Base-by-base conservation (phyloP, 2,888 invertebrate species). In the Chorisops tibialis region DNA sequence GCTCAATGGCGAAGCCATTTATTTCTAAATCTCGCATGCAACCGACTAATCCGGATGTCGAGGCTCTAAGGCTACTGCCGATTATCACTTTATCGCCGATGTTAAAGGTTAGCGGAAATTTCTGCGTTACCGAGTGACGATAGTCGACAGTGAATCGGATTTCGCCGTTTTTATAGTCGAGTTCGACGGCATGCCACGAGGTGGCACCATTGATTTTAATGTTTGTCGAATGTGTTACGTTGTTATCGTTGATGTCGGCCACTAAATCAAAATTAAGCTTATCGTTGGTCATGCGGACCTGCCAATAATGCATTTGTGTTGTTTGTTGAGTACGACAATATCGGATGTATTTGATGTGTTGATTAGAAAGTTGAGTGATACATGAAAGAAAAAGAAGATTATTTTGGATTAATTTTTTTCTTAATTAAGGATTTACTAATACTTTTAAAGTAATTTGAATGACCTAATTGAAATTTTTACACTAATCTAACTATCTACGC, bases 1-100 rank as follows among this genome's bases (percentile, higher is more conserved):
- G 90, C 73, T 95, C 93, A 67, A 94, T 85, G 54, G 86, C 80
- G 64, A 86, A 82, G 11, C 88, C 88, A 73, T 96, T 94, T 63
- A 96, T 89, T 74, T 86, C 84, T 64, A 96, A 88, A 71, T 93
- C 91, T 67, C 93, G 84, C 84, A 96, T 91, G 74, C 96, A 96
- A 22, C 96, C 96, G 52, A 94, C 91, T 59, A 96, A 81, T 4
- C 95, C 93, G 73, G 83, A 78, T 69, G 87, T 87, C 12, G 83
- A 84, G 30, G 82, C 85, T 75, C 87, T 86, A 16, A 88, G 81
- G 47, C 92, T 91, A 71, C 91, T 91, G 61, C 91, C 92, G 67
- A 91, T 88, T 63, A 88, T 86, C 65, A 89, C 84, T 74, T 85
- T 85, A 72, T 87, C 85, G 69, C 85, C 86, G 12, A 88, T 79